Percentiles rank a stretch among this genome's conserved stretches.
Conservation (phyloP, 2,113 vertebrate genomes). For the Acanthisitta chloris region DNA sequence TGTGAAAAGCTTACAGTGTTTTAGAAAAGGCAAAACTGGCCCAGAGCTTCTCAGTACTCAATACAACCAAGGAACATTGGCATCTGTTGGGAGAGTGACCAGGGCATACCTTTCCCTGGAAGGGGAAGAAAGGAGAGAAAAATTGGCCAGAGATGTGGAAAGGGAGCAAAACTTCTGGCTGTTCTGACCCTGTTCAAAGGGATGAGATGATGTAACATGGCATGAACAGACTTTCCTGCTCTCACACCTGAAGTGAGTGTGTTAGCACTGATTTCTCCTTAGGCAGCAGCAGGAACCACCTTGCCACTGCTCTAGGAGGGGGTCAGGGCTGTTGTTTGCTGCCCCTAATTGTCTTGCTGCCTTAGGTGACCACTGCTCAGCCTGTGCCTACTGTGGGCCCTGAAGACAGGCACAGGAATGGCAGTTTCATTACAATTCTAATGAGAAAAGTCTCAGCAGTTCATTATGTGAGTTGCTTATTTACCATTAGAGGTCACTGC, state of each 20-base stretch:
- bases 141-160: background rate
- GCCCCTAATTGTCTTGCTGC: background rate
- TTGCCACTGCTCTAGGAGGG: background rate
- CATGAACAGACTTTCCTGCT: background rate
- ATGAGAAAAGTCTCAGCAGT: background rate
- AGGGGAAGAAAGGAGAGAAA: background rate
- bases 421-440: background rate
- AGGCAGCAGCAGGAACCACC: background rate
- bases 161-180: background rate
- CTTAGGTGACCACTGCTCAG: background rate
- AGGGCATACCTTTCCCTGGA: background rate
- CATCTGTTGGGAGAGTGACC: background rate
- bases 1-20: background rate
- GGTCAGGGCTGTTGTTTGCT: background rate
- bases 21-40: background rate
- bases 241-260: background rate
- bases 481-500: slow-evolving; percentile 53
- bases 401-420: background rate
- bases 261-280: background rate
- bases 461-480: background rate
- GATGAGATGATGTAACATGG: background rate
- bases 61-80: background rate
- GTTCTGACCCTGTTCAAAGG: background rate
- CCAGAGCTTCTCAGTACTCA: background rate
- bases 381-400: background rate